A percentile compares a stretch with the other conserved stretches of the same genome.
phyloP scores from a whole-genome alignment of 1,140 invertebrate genomes.

The Pseudachorutes palmiensis region DNA sequence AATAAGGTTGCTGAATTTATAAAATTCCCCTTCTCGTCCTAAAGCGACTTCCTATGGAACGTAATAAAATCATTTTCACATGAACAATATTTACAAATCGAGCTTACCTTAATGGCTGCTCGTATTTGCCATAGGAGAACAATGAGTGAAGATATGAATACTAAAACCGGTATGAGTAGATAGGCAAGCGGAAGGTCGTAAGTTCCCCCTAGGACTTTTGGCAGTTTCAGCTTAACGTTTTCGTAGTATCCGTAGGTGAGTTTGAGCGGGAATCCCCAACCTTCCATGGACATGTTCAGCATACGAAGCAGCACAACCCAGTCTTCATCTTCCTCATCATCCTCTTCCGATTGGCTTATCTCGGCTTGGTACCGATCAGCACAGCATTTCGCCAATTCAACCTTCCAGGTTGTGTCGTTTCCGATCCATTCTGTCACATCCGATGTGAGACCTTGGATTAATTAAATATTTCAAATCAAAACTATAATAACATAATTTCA shows the following conservation, averaged over 20 bases:
- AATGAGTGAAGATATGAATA: constrained; percentile 24
- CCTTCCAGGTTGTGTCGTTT: neutral
- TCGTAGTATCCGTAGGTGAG: constrained; percentile 20
- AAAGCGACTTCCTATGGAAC: neutral
- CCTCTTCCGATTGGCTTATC: neutral
- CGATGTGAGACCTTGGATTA: neutral
- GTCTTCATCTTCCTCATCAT: neutral
- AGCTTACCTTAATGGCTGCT: constrained; percentile 22
- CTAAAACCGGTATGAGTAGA: constrained; percentile 13
- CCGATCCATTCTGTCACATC: neutral
- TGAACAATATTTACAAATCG: neutral
- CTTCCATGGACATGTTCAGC: neutral
- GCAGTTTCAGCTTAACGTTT: neutral
- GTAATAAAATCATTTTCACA: no score
- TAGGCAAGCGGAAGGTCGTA: constrained; percentile 22
- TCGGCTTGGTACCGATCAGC: neutral
- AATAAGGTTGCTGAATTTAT: constrained; percentile 70
- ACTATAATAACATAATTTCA: neutral
- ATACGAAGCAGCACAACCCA: neutral
- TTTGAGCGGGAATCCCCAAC: constrained; percentile 6
- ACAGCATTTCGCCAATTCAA: constrained; percentile 11
- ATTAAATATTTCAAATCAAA: neutral
- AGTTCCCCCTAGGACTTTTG: neutral
- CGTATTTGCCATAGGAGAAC: constrained; percentile 20
- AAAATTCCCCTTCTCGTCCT: constrained; percentile 59